Evolutionary conservation across 2,888 invertebrate species (phyloP).

Genomic region (Heliconius charithonia): DNA sequence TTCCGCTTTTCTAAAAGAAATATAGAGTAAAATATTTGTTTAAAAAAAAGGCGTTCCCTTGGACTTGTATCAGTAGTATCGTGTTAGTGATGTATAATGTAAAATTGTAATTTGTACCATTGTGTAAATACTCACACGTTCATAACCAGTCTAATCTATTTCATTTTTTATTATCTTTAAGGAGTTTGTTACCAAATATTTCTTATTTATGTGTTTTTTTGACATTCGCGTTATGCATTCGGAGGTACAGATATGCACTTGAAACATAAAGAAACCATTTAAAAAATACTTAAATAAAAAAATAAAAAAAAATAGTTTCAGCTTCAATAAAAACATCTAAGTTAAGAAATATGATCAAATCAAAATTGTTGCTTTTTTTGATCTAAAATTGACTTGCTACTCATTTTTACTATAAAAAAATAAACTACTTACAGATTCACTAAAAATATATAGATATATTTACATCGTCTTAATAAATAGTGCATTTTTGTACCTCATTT

Average conservation of each 20-base stretch:
- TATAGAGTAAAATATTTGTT: background rate
- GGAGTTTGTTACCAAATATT: conserved; percentile 83
- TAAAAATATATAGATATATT: background rate
- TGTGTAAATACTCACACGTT: conserved; percentile 71
- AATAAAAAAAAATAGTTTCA: too few species aligned
- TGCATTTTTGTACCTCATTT: conserved; percentile 45
- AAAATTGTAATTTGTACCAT: conserved; percentile 60
- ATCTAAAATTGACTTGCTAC: background rate
- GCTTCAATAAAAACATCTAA: too few species aligned
- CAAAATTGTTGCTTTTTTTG: background rate
- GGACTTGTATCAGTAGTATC: conserved; percentile 63
- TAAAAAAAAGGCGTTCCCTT: conserved; percentile 21
- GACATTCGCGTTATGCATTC: conserved; percentile 50
- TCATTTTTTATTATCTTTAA: conserved; percentile 62
- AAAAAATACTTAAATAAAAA: background rate
- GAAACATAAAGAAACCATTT: background rate
- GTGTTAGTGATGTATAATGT: conserved; percentile 72
- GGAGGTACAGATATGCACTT: conserved; percentile 48
- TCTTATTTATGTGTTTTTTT: conserved; percentile 71
- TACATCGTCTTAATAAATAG: background rate
- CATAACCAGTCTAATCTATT: conserved; percentile 59
- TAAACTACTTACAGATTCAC: background rate
- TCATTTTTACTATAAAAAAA: background rate
- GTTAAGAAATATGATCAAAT: background rate
- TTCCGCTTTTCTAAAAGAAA: background rate